These are phyloP conservation scores for Salarias fasciatus DNA, from an alignment of 2,797 vertebrate species.

Conservation along the genomic window DNA sequence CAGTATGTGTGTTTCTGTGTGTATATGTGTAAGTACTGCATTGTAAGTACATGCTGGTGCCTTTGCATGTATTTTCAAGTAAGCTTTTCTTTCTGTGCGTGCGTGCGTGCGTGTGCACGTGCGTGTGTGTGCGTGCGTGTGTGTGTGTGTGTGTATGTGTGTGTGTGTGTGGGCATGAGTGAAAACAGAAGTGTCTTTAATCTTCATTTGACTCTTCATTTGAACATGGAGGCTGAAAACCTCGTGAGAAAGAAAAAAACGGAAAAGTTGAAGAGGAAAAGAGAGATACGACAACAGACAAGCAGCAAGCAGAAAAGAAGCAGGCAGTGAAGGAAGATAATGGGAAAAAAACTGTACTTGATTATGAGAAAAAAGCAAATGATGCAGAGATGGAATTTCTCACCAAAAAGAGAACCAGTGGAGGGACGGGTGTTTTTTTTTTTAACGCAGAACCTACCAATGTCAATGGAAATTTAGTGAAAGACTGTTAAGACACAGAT, in stretches of 20 bases:
- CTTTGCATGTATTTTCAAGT: too few species aligned
- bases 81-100: constrained; percentile 18
- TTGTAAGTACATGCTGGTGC: too few species aligned
- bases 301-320: background rate
- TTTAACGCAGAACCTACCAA: constrained; percentile 61
- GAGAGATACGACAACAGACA: constrained; percentile 7
- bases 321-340: constrained; percentile 6
- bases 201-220: constrained; percentile 80
- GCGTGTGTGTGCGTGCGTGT: background rate
- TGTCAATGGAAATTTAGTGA: constrained; percentile 14
- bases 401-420: constrained; percentile 35
- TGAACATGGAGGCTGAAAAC: constrained; percentile 53
- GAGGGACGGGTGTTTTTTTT: constrained; percentile 34
- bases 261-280: background rate
- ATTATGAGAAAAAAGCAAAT: constrained; percentile 17
- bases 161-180: constrained; percentile 20
- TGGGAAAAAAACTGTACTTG: background rate
- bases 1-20: background rate
- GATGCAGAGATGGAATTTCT: constrained; percentile 45
- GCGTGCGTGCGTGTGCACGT: constrained; percentile 3
- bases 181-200: constrained; percentile 78
- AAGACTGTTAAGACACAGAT: constrained; percentile 22
- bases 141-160: constrained; percentile 9
- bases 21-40: background rate
- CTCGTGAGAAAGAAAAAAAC: constrained; percentile 10